phyloP scores from a whole-genome alignment of 2,797 vertebrate genomes.

The Poecilia gillii region DNA sequence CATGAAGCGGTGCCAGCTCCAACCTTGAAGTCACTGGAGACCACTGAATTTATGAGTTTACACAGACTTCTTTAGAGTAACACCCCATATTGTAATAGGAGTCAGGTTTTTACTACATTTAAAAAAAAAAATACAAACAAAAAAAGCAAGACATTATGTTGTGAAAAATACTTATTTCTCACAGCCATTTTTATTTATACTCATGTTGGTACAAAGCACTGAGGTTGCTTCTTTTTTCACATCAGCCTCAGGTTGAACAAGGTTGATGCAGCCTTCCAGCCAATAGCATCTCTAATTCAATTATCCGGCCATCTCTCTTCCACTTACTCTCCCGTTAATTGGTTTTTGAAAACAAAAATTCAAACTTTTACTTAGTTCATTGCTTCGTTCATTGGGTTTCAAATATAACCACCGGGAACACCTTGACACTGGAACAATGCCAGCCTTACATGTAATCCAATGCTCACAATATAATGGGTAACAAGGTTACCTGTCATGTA shows the following conservation, averaged over 20 bases:
- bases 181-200: background rate
- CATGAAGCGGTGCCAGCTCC: slow-evolving; percentile 28
- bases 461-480: slow-evolving; percentile 17
- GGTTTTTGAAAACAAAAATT: background rate
- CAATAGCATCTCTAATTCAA: slow-evolving; percentile 27
- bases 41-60: background rate
- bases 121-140: too few relatives aligned
- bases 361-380: too few relatives aligned
- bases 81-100: background rate
- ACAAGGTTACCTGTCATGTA: slow-evolving; percentile 58
- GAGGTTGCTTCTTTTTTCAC: background rate
- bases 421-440: background rate
- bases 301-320: background rate
- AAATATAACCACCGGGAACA: background rate
- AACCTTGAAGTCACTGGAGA: slow-evolving; percentile 12
- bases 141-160: too few relatives aligned
- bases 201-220: background rate
- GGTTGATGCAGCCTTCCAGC: slow-evolving; percentile 1
- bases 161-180: too few relatives aligned
- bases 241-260: background rate
- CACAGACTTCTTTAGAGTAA: background rate
- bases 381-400: too few relatives aligned
- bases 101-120: background rate
- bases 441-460: slow-evolving; percentile 3
- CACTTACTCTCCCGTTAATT: background rate